Percentiles rank a stretch among this genome's conserved stretches.
Evolutionary conservation across 2,797 vertebrate genomes (phyloP).

Genomic region (Syngnathus rostellatus): DNA sequence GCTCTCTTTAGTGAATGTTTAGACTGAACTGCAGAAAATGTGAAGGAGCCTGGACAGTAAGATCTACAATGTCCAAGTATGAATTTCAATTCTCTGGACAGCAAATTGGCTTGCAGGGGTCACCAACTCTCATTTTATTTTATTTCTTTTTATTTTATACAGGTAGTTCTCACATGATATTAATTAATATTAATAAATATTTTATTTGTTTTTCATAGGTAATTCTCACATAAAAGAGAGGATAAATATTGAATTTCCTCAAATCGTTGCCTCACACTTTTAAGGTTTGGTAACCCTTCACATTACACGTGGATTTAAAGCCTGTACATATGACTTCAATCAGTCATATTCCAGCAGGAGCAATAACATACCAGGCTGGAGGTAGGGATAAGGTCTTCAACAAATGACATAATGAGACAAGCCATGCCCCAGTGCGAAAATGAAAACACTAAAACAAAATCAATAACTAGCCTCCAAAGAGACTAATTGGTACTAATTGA

Average conservation of each 20-base stretch:
- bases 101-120: background rate
- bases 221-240: too few species aligned
- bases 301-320: too few species aligned
- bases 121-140: background rate
- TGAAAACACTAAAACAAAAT: conserved; percentile 23
- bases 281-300: background rate
- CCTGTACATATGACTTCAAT: background rate
- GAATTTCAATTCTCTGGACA: background rate
- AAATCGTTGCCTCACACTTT: background rate
- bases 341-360: background rate
- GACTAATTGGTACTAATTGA: conserved; percentile 46
- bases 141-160: too few species aligned
- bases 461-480: conserved; percentile 24
- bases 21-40: too few species aligned
- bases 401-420: conserved; percentile 22
- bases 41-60: background rate
- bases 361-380: background rate
- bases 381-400: conserved; percentile 11
- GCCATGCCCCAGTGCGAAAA: conserved; percentile 19
- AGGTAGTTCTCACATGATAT: too few species aligned
- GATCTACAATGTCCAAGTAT: background rate
- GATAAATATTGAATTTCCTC: background rate
- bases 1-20: background rate
- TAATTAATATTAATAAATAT: too few species aligned
- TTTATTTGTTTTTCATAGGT: too few species aligned